Base-by-base conservation (phyloP, 2,888 invertebrate species). In the Allolobophora icterica region DNA sequence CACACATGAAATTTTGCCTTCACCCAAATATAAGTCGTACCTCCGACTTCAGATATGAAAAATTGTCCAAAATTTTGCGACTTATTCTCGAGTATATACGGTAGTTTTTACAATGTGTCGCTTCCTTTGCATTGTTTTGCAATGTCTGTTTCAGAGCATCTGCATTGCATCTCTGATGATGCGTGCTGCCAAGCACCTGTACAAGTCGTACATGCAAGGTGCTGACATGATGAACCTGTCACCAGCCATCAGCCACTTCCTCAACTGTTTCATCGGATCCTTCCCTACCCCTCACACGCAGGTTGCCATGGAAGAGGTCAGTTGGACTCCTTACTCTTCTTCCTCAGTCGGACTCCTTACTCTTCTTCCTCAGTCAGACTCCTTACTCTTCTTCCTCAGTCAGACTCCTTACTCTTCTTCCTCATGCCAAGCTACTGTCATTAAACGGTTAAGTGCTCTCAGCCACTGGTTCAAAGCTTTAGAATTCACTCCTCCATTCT, bases 141-240 rank as follows among this genome's bases (percentile, higher is more conserved):
- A 13, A n/a, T 71, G 71, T 71, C 24, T 71, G 71, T 71, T 98
- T 92, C 97, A 98, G 96, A 97, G 97, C 93, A 98, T 99, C 94
- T 97, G 98, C 89, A 97, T 98, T 13, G 97, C 97, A n/a, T 99
- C 99, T 95, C 96, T 99, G 92, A 96, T 99, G 91, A 96, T 97
- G 92, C 96, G 99, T 87, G 97, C 98, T 84, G 97, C 98, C 58
- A 99, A 99, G 96, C 99, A 99, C 95, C 96, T 99, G 92, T 99
- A 99, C 96, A 98, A 98, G 84, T 96, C 96, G 0, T 98, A 98
- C 95, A 97, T 99, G 96, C 99, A 99, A 96, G 97, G 97, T 91
- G 97, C 97, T 91, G 99, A 99, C 95, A 96, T 98, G 94, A 98
- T 98, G 97, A 97, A 97, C 95, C 96, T 98, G 92, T 97, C 99